phyloP scores from a whole-genome alignment of 2,888 invertebrate species.

The Barypeithes pellucidus region DNA sequence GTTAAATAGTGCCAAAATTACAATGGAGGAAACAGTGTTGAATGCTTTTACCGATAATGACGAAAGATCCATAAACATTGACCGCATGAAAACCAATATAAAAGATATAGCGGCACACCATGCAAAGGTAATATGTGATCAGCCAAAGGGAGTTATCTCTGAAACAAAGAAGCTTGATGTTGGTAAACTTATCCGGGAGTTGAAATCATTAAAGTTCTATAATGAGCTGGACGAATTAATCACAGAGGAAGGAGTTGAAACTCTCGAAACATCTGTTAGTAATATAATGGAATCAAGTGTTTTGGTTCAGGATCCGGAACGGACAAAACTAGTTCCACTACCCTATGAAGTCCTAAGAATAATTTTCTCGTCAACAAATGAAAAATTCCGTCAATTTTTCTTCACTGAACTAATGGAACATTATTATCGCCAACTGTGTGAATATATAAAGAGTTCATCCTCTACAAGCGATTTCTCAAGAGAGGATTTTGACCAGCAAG shows the following conservation, averaged over 20 bases:
- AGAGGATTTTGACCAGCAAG: constrained; percentile 1
- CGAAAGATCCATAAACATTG: no score
- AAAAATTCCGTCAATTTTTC: constrained; percentile 37
- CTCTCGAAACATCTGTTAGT: neutral
- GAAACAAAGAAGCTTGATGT: constrained; percentile 5
- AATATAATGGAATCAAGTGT: neutral
- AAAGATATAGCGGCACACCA: no score
- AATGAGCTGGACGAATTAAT: constrained; percentile 7
- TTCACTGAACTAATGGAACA: constrained; percentile 40
- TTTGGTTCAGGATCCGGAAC: constrained; percentile 25
- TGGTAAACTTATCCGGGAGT: neutral
- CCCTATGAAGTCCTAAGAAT: constrained; percentile 41
- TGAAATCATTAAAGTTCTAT: constrained; percentile 3
- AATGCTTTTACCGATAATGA: no score
- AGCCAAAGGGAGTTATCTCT: no score
- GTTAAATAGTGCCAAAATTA: no score
- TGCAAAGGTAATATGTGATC: no score
- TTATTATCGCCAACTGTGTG: constrained; percentile 41
- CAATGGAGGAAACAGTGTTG: no score
- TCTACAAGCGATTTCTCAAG: neutral
- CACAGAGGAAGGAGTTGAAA: constrained; percentile 1
- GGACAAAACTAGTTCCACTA: constrained; percentile 22
- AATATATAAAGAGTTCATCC: neutral
- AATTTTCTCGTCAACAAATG: constrained; percentile 38
- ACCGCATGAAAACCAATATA: no score